Evolutionary conservation across 2,888 invertebrate genomes (phyloP), one percentile per base, ranked within the genome.

Genomic region (Limulus polyphemus): DNA sequence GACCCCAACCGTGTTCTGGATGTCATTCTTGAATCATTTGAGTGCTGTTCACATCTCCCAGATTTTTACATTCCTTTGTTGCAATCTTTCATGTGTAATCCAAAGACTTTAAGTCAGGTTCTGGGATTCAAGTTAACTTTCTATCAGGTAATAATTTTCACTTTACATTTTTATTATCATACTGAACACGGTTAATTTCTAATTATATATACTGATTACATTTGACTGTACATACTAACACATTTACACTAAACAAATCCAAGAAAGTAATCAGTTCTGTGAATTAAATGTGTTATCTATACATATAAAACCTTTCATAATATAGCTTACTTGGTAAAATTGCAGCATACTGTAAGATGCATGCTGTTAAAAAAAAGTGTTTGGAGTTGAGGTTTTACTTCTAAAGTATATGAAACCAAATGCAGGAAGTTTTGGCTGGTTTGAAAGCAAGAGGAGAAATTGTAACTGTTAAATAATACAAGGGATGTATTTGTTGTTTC

Each of bases 1-100:
- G 99, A 99, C 79, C 99, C 99, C 7, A 99, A 99, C 77, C 82
- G 98, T 73, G 95, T 97, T 13, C 79, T 98, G 68, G 99, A 99
- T 75, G 86, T 98, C 67, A 88, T 99, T 70, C 79, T 99, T 71
- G 98, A 99, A 77, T 90, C 92, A 47, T 97, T 99, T 80, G 98
- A 99, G 76, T 75, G 73, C 81, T 73, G 75, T 50, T 74, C 76
- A 10, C 87, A 75, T 14, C 70, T 74, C 46, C 67, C 68, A 71
- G 81, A 83, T 59, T 80, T 93, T 71, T 97, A 94, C 77, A 86
- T 95, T 74, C 87, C 90, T 0, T 80, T 99, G 59, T 79, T 93
- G 61, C 83, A 85, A 70, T 86, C 87, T 11, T 95, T 95, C 75
- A 90, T 92, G 84, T 87, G 87, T 64, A 91, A 94, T 75, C 82